Conservation (phyloP, 1,140 invertebrate genomes). For the Diabrotica undecimpunctata region DNA sequence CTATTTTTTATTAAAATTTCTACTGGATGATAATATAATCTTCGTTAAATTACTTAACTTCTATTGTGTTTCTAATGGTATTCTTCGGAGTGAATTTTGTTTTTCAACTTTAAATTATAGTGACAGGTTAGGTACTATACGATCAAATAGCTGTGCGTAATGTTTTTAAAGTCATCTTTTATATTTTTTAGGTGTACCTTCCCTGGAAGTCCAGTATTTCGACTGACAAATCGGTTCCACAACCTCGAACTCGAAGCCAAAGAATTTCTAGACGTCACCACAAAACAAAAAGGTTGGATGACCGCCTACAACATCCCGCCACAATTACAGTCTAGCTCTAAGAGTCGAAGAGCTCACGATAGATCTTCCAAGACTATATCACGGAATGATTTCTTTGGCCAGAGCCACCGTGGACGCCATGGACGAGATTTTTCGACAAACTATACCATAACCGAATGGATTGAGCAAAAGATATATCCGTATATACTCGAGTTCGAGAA, state of each 20-base stretch:
- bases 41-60: no score
- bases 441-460: constrained; percentile 71
- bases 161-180: no score
- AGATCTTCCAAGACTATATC: constrained; percentile 62
- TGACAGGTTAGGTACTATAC: no score
- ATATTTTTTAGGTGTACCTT: constrained; percentile 48
- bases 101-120: no score
- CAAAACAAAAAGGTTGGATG: constrained; percentile 61
- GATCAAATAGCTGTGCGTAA: no score
- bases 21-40: no score
- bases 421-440: constrained; percentile 67
- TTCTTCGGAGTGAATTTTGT: no score
- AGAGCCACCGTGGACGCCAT: constrained; percentile 63
- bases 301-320: constrained; percentile 76
- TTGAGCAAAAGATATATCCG: constrained; percentile 59
- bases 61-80: no score
- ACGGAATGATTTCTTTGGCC: constrained; percentile 58
- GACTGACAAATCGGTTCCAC: constrained; percentile 55
- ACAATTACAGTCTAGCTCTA: constrained; percentile 70
- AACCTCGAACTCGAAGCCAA: constrained; percentile 52
- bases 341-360: constrained; percentile 65
- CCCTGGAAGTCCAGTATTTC: constrained; percentile 54
- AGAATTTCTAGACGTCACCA: constrained; percentile 46
- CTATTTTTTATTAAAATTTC: no score
- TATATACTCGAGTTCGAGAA: constrained; percentile 49